Evolutionary conservation across 2,888 invertebrate genomes (phyloP), one percentile per base, ranked within the genome.

Genomic region (Macaria liturata): DNA sequence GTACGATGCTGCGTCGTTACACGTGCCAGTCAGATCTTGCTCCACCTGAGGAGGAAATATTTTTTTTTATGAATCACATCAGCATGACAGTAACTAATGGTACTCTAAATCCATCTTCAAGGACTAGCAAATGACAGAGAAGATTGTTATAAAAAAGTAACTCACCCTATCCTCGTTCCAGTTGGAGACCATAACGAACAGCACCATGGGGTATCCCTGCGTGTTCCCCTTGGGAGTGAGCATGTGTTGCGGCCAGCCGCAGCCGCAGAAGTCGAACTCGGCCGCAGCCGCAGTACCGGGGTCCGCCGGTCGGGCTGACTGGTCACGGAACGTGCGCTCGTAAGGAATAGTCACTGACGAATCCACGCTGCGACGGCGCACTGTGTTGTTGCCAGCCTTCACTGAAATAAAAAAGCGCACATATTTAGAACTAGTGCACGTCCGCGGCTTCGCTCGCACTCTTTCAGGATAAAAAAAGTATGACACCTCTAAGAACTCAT

Each of bases 231-330:
- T 95, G 0, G 97, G 95, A 40, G 96, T 68, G 4, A 97, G 91
- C 93, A 97, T 93, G 82, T 97, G 96, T 61, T 96, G 95, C 0
- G 97, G 97, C 96, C 97, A 97, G 51, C 97, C 97, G 72, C 97
- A 97, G 61, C 97, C 97, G 86, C 97, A 97, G 93, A 96, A 96
- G 86, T 95, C 95, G 87, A 95, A 96, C 67, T 92, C 89, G 0
- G 87, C 87, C 0, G 93, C 84, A 3, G 89, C 84, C 0, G 84
- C 88, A 0, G 92, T 79, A 9, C 90, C 81, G 0, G 84, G 69
- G 44, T 93, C 93, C 0, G 89, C 93, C 0, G 95, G 95, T 0
- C 95, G 92, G 55, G 84, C 90, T 1, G 76, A 72, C 67, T 95
- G 95, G 78, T 94, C 93, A 7, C 95, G 93, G 94, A 96, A 97